Evolutionary conservation across 2,888 invertebrate genomes (phyloP).

Genomic region (Chrysotoxum bicinctum): DNA sequence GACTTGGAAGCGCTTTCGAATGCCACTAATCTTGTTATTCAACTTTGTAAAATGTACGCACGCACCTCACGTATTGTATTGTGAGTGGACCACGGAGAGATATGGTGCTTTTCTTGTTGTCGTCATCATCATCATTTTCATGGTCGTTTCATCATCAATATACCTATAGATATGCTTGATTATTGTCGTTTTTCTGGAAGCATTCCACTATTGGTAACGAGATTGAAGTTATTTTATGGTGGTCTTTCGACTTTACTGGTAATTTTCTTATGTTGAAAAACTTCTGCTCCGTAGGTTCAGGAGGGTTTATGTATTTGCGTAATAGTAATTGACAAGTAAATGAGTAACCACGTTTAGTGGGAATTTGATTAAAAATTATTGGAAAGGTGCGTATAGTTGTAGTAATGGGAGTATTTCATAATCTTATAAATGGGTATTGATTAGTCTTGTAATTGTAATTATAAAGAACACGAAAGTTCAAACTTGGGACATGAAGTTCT

Average conservation of each 20-base stretch:
- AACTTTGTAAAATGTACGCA: slow-evolving; percentile 40
- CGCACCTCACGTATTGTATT: slow-evolving; percentile 19
- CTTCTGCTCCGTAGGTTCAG: background rate
- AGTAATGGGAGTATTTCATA: too few species aligned
- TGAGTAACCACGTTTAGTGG: too few species aligned
- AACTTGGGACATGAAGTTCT: too few species aligned
- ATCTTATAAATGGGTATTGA: too few species aligned
- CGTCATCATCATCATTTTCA: slow-evolving; percentile 19
- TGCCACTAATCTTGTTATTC: slow-evolving; percentile 55
- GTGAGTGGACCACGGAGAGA: background rate
- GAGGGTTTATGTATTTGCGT: slow-evolving; percentile 7
- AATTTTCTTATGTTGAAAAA: background rate
- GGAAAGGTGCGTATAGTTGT: too few species aligned
- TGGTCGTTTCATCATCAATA: slow-evolving; percentile 11
- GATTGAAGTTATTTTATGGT: slow-evolving; percentile 20
- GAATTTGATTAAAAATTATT: too few species aligned
- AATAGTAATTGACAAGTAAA: background rate
- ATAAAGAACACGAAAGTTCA: too few species aligned
- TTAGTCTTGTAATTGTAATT: too few species aligned
- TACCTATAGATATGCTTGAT: too few species aligned
- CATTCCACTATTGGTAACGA: slow-evolving; percentile 38
- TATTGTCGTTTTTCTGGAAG: slow-evolving; percentile 47
- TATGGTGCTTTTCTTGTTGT: background rate
- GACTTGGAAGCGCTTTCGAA: slow-evolving; percentile 4
- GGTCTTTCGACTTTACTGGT: slow-evolving; percentile 33